These are phyloP conservation scores for Nemopilema nomurai DNA, from an alignment of 30 jellyfish, hydroid and myxozoan species.

Conservation along the genomic window DNA sequence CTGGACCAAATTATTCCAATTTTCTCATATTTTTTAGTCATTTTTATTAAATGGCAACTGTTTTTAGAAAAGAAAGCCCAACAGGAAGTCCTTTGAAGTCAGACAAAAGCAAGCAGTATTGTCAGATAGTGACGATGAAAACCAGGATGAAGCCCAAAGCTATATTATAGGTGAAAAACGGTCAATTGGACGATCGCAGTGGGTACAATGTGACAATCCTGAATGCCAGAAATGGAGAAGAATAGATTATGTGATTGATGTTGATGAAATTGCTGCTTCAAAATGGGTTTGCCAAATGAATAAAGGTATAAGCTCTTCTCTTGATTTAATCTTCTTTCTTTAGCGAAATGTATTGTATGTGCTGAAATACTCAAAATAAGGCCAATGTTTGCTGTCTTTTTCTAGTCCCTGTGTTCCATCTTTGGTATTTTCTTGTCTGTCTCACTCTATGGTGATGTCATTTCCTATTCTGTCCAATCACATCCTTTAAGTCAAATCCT, in stretches of 20 bases:
- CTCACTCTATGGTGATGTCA: not conserved
- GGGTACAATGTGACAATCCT: conserved; percentile 97
- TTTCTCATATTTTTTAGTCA: too few relatives aligned
- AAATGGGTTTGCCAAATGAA: conserved; percentile 90
- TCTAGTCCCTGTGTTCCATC: not conserved
- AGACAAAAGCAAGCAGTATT: not conserved
- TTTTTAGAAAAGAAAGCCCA: not conserved
- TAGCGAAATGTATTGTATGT: not conserved
- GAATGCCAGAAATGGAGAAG: conserved; percentile 93
- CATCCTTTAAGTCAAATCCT: too few relatives aligned
- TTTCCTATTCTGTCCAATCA: not conserved
- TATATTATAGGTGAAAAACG: not conserved
- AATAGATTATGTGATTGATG: conserved; percentile 47
- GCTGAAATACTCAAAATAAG: not conserved
- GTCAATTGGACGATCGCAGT: conserved; percentile 15
- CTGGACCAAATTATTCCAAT: too few relatives aligned
- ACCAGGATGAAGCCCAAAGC: not conserved
- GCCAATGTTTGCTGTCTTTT: too few relatives aligned
- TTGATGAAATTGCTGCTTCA: conserved; percentile 19
- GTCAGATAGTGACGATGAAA: conserved; percentile 27
- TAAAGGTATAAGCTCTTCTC: conserved; percentile 79
- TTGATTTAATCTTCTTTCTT: not conserved
- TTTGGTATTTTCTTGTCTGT: not conserved
- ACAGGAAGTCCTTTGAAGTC: not conserved
- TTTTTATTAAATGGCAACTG: too few relatives aligned